Evolutionary conservation across 92 coral and sea anemone genomes (phyloP).

Genomic region (Porites evermanni): DNA sequence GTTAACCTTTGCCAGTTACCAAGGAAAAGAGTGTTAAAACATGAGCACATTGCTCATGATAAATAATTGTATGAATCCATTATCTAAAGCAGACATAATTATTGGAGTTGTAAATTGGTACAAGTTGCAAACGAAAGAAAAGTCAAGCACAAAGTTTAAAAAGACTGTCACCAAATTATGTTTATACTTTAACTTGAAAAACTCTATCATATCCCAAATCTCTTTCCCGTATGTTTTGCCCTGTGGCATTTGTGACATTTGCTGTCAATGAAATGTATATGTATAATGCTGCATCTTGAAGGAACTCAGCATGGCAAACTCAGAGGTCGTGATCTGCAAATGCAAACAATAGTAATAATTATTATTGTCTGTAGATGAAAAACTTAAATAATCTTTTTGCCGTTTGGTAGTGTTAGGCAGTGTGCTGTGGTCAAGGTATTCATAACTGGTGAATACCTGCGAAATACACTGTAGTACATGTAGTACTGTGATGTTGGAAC

Average conservation of each 20-base stretch:
- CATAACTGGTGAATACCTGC: too few species aligned
- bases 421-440: too few species aligned
- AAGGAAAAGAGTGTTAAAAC: neutral
- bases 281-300: too few species aligned
- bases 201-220: neutral
- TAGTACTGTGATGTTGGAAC: too few species aligned
- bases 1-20: neutral
- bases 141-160: neutral
- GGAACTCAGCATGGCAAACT: too few species aligned
- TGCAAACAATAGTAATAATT: neutral
- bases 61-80: neutral
- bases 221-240: neutral
- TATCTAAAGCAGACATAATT: neutral
- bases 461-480: too few species aligned
- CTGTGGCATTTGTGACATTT: neutral
- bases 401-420: too few species aligned
- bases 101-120: neutral
- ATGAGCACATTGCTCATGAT: neutral
- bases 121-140: neutral
- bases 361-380: too few species aligned
- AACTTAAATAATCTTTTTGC: too few species aligned
- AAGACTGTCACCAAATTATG: neutral
- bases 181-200: neutral
- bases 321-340: neutral
- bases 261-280: neutral